Base-by-base conservation (phyloP, 2,797 vertebrate genomes). In the Brachyalestes nurse region DNA sequence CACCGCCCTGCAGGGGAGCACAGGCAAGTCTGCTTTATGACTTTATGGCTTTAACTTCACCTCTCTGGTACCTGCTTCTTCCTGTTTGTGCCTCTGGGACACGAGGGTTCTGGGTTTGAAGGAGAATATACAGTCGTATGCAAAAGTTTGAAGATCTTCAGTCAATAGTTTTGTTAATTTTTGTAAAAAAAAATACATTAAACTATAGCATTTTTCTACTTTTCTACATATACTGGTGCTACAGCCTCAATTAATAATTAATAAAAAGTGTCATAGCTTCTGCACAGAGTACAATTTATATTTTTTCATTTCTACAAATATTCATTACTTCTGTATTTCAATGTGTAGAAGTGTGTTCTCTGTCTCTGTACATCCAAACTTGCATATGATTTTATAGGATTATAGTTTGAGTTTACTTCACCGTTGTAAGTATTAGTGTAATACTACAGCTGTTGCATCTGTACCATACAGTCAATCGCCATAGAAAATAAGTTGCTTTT, bases 21-120 rank as follows among this genome's bases (percentile, higher is more conserved):
- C 94, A 95, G 95, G 95, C 91, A 94, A 95, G 95, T 95, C 80
- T 42, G 5, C n/a, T 19, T 77, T 74, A 76, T 65, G 34, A 42
- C 51, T 79, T 77, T 74, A 76, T 70, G 23, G 23, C 51, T 81
- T 72, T 72, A 49, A 42, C 34, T 79, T 51, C 10, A 51, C 57
- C 38, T 71, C 45, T 71, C n/a, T 75, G 17, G 25, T 71, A 19
- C 57, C 25, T 28, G 23, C 40, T 53, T 17, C 13, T 53, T 51
- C 6, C 23, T 51, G 34, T 16, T 23, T 17, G 0, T 4, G 45
- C 0, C 9, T 21, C 23, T 71, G 17, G 17, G n/a, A 6, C 19
- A 34, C 34, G 19, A 12, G n/a, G 38, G 7, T 12, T 66, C 21
- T 42, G 45, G n/a, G 6, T 17, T 45, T 45, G 42, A 2, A 45